Conservation (phyloP, 35 echinoderm and acorn worm genomes). For the Heliocidaris erythrogramma region DNA sequence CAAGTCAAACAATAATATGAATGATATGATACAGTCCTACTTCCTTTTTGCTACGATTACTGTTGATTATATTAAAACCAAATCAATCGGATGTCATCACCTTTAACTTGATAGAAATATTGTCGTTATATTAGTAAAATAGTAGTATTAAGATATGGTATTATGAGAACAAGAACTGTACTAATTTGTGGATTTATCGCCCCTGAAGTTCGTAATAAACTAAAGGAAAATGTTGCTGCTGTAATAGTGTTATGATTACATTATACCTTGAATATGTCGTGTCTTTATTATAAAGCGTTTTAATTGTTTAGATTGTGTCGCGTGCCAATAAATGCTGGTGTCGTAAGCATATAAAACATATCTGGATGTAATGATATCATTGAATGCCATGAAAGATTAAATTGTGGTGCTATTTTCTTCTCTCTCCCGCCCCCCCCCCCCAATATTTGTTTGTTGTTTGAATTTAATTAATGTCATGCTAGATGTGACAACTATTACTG, state of each 20-base stretch:
- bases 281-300: neutral
- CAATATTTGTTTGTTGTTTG: neutral
- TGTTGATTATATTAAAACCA: no score
- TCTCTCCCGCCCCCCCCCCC: neutral
- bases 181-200: neutral
- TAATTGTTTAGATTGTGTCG: neutral
- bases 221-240: neutral
- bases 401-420: neutral
- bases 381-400: neutral
- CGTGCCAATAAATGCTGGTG: neutral
- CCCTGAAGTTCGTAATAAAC: neutral
- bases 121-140: neutral
- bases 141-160: neutral
- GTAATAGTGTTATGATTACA: neutral
- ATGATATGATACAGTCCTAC: no score
- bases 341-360: neutral
- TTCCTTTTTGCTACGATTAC: no score
- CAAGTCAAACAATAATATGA: no score
- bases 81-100: neutral
- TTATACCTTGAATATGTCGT: neutral
- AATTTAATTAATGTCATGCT: neutral
- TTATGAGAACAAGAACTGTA: neutral
- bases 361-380: neutral
- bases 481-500: neutral
- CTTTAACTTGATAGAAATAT: neutral